These are phyloP conservation scores for Dasysyrphus albostriatus DNA, from an alignment of 2,888 invertebrate species.

Conservation along the genomic window DNA sequence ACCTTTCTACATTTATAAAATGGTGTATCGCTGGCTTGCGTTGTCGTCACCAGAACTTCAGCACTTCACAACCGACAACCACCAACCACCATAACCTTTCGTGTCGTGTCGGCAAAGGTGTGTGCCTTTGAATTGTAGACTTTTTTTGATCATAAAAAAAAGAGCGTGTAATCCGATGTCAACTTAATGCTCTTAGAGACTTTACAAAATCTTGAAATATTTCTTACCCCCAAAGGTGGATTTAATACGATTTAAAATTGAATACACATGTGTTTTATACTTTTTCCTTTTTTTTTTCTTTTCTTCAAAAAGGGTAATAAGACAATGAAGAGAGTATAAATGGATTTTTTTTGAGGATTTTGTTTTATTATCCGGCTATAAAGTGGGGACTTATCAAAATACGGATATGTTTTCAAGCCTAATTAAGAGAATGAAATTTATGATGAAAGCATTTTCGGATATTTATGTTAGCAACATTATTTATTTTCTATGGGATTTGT, in stretches of 20 bases:
- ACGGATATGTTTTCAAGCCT: constrained; percentile 26
- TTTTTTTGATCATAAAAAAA: constrained; percentile 32
- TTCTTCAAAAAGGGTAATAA: constrained; percentile 2
- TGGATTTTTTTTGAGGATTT: constrained; percentile 8
- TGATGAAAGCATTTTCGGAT: constrained; percentile 14
- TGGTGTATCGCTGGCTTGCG: neutral
- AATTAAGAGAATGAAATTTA: constrained; percentile 31
- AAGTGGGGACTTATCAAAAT: neutral
- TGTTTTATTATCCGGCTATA: constrained; percentile 26
- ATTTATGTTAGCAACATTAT: neutral
- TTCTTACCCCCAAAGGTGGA: constrained; percentile 19
- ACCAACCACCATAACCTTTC: neutral
- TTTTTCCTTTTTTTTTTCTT: neutral
- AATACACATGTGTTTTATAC: constrained; percentile 31
- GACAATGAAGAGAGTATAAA: neutral
- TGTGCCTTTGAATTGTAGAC: constrained; percentile 25
- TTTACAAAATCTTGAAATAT: constrained; percentile 38
- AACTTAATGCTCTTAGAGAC: constrained; percentile 43
- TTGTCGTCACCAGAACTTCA: neutral
- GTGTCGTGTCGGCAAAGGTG: neutral
- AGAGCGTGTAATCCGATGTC: constrained; percentile 41
- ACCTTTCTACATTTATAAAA: neutral
- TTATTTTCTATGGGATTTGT: neutral
- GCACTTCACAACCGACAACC: neutral
- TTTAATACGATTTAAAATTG: constrained; percentile 37